Conservation (phyloP, 2,888 invertebrate genomes). For the Oegoconia quadripuncta region DNA sequence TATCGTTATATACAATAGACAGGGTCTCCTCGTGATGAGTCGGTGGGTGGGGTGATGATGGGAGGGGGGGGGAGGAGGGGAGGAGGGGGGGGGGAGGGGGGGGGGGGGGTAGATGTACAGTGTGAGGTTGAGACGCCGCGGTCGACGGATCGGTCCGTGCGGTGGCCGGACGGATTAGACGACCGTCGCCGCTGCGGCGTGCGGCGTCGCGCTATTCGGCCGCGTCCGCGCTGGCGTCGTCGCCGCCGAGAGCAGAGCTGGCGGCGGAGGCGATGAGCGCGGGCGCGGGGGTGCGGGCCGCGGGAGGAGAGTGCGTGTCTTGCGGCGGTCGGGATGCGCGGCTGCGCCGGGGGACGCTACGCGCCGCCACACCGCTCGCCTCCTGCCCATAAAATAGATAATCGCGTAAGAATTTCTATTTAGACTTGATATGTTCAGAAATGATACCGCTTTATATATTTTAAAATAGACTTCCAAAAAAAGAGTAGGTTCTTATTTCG, state of each 20-base stretch:
- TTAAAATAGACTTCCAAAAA: too few species aligned
- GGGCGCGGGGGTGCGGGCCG: slow-evolving; percentile 28
- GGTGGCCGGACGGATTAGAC: slow-evolving; percentile 43
- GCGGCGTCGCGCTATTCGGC: slow-evolving; percentile 38
- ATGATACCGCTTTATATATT: too few species aligned
- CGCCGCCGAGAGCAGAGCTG: too few species aligned
- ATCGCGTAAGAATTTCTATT: too few species aligned
- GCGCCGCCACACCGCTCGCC: slow-evolving; percentile 76
- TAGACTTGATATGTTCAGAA: too few species aligned
- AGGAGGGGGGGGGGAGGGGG: slow-evolving; percentile 31
- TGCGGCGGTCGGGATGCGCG: slow-evolving; percentile 30
- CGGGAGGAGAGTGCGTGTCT: slow-evolving; percentile 24
- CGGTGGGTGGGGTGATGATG: slow-evolving; percentile 31
- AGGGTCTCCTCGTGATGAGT: slow-evolving; percentile 40
- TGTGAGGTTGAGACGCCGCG: slow-evolving; percentile 53
- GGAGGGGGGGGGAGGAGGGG: slow-evolving; percentile 25
- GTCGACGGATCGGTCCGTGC: slow-evolving; percentile 55
- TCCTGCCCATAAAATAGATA: slow-evolving; percentile 52
- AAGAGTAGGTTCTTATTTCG: too few species aligned
- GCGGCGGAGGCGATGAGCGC: slow-evolving; percentile 25
- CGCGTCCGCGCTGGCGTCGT: slow-evolving; percentile 26
- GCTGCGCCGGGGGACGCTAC: slow-evolving; percentile 39
- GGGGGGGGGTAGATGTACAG: too few species aligned
- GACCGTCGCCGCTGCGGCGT: slow-evolving; percentile 46
- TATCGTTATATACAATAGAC: slow-evolving; percentile 77